Conservation (phyloP, 2,888 invertebrate species). For the Nomada ferruginata region DNA sequence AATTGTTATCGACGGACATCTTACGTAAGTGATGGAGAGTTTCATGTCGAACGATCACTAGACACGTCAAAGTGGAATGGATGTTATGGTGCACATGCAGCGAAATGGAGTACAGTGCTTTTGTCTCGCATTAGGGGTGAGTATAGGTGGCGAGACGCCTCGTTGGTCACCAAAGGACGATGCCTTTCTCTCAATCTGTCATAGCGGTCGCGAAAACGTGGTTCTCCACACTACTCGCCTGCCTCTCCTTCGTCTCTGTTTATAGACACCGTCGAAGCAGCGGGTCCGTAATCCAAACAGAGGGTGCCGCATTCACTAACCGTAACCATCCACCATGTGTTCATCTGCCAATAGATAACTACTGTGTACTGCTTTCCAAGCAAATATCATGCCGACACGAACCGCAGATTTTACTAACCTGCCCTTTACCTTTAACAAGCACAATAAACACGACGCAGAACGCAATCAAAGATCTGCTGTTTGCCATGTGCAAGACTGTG, state of each 20-base stretch:
- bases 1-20: conserved; percentile 43
- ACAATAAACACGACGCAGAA: background rate
- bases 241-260: conserved; percentile 74
- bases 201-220: conserved; percentile 73
- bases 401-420: conserved; percentile 35
- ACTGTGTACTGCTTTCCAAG: conserved; percentile 28
- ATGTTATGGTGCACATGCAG: conserved; percentile 46
- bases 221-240: conserved; percentile 56
- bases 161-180: conserved; percentile 78
- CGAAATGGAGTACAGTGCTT: conserved; percentile 68
- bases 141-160: conserved; percentile 77
- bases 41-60: conserved; percentile 24
- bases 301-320: conserved; percentile 79
- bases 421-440: background rate
- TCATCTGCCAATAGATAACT: conserved; percentile 64
- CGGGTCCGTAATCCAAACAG: conserved; percentile 81
- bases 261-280: conserved; percentile 77
- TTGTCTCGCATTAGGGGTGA: conserved; percentile 61
- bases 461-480: background rate
- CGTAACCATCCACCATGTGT: conserved; percentile 82
- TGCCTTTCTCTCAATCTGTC: conserved; percentile 77
- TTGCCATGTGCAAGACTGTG: no score
- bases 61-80: conserved; percentile 35
- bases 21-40: conserved; percentile 61
- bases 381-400: conserved; percentile 45